Conservation (phyloP, 2,888 invertebrate genomes). For the Leptarthrus brevirostris region DNA sequence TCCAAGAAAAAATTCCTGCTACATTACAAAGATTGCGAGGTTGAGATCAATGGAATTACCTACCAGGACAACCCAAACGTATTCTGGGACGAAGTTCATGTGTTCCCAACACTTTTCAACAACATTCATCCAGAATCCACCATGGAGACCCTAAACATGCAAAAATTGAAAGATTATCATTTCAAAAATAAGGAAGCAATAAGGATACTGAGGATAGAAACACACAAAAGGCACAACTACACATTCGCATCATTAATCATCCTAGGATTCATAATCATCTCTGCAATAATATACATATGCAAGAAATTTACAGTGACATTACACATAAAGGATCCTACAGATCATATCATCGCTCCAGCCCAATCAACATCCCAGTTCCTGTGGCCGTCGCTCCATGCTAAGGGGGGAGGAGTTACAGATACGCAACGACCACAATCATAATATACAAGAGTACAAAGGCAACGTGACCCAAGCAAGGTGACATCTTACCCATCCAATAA, state of each 20-base stretch:
- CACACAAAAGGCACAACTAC: background rate
- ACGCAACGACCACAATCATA: background rate
- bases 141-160: background rate
- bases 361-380: background rate
- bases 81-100: slow-evolving; percentile 1
- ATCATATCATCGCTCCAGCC: background rate
- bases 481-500: no score
- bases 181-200: background rate
- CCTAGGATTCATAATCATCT: no score
- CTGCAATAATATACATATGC: background rate
- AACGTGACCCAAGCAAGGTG: background rate
- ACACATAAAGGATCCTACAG: background rate
- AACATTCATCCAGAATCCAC: background rate
- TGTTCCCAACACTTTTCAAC: background rate
- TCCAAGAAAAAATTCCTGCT: background rate
- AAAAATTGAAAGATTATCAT: background rate
- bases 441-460: background rate
- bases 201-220: background rate
- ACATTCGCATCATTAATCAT: no score
- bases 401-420: background rate
- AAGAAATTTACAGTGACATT: background rate
- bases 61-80: background rate
- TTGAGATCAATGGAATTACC: background rate
- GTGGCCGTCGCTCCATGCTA: background rate
- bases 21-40: background rate